Base-by-base conservation (phyloP, 2,888 invertebrate genomes). In the Ormyrus labotus region DNA sequence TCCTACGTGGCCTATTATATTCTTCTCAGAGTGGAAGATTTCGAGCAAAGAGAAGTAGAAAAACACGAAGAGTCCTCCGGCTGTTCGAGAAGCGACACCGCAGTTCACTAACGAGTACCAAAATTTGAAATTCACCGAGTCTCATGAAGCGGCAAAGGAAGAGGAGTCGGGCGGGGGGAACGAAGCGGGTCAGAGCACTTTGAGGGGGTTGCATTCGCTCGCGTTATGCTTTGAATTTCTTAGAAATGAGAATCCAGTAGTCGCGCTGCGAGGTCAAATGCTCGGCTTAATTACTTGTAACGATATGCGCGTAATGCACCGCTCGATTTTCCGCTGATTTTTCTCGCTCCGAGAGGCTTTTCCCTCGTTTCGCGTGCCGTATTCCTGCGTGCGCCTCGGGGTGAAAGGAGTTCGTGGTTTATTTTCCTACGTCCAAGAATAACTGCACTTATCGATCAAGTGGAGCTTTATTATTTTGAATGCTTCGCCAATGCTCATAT, bases 101-200 rank as follows among this genome's bases (percentile, higher is more conserved):
- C 60, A 19, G 7, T 11, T 0, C 58, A n/a, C 51, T 71, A 71
- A 61, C 71, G 71, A 71, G n/a, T 71, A 6, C n/a, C 5, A 51
- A 71, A 51, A 71, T 71, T 61, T 71, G 61, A 61, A 61, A 61
- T 71, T 51, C 71, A 71, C 34, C 51, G 19, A 51, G 61, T 9
- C 61, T 11, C 8, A 8, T 34, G 51, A 10, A 11, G 34, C 3
- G 6, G 64, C 48, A 5, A n/a, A 48, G n/a, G 51, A 13, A 19
- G 8, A 5, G 13, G 61, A 71, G 71, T 61, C 45, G 71, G 71
- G 61, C 71, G 61, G 53, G 45, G n/a, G 2, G 34, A 19, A 13
- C 0, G 13, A 71, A 71, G 71, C 71, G 53, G 71, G 71, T 71
- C 71, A 71, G 53, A 34, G n/a, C 71, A 63, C 53, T 71, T 71